Evolutionary conservation across 2,888 invertebrate genomes (phyloP), one percentile per base, ranked within the genome.

Genomic region (Ophion costatus): DNA sequence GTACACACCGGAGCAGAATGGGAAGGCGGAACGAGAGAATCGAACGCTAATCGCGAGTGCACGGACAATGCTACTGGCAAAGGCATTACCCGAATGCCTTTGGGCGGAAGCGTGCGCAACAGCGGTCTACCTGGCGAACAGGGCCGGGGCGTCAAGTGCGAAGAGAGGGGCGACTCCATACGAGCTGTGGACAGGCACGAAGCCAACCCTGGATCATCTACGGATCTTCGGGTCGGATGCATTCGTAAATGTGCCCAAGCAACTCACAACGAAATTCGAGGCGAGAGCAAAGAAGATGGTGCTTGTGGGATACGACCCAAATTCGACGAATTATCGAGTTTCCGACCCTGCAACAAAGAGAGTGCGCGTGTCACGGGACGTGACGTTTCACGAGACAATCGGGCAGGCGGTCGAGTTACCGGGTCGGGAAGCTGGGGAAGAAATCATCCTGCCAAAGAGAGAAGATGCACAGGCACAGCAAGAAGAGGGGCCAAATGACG

Each of bases 231-330:
- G 84, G 22, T 75, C 84, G 17, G 78, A 85, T 20, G 84, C 79
- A 4, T 82, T 56, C 10, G 57, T 79, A 24, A 79, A 80, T 20
- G 73, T 85, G 38, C 80, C 80, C 45, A 80, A 83, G 63, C 80
- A 84, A 51, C 22, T 51, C 11, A 76, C 51, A 42, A 80, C 64
- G 78, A 84, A 84, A 33, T 71, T 84, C 10, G 86, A 85, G 2
- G 24, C 79, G 2, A 59, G 84, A 56, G 83, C 75, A 6, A 66
- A 64, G 59, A 87, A 76, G 61, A 73, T 56, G 57, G 14, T 83
- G 5, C 64, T 85, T 1, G 86, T 86, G 24, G 81, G 84, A 56
- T 87, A 87, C 63, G 83, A 86, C 7, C 29, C 20, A 7, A 45
- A 86, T 56, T 80, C 87, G 51, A 59, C 78, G 45, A 82, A 82